Percentiles rank a stretch among this genome's conserved stretches.
Evolutionary conservation across 2,797 vertebrate species (phyloP).

Genomic region (Chelidonichthys spinosus): DNA sequence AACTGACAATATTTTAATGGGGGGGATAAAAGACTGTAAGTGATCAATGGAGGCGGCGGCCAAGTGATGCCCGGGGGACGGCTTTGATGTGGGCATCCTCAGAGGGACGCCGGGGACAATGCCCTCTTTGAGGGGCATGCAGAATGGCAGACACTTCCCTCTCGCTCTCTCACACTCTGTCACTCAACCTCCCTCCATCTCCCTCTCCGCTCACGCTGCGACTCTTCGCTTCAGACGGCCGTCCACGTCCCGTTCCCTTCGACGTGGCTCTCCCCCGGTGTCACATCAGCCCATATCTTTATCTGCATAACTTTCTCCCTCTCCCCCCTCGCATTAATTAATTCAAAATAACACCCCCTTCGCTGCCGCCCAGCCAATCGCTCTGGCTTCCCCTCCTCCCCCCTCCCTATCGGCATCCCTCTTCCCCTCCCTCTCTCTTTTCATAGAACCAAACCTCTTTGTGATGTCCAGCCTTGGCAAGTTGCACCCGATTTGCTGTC

Average conservation of each 20-base stretch:
- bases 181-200: slow-evolving; percentile 51
- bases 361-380: slow-evolving; percentile 69
- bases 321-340: slow-evolving; percentile 79
- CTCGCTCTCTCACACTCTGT: slow-evolving; percentile 64
- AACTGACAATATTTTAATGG: slow-evolving; percentile 89
- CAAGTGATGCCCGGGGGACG: slow-evolving; percentile 84
- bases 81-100: slow-evolving; percentile 88
- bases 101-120: slow-evolving; percentile 85
- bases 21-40: slow-evolving; percentile 87
- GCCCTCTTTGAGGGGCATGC: slow-evolving; percentile 84
- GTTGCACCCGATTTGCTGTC: slow-evolving; percentile 86
- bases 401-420: slow-evolving; percentile 57
- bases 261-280: slow-evolving; percentile 46
- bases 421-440: slow-evolving; percentile 77
- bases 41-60: slow-evolving; percentile 88
- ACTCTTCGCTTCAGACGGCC: slow-evolving; percentile 45
- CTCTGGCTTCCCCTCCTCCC: slow-evolving; percentile 38
- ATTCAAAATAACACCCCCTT: slow-evolving; percentile 82
- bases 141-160: slow-evolving; percentile 83
- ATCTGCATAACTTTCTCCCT: slow-evolving; percentile 71
- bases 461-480: slow-evolving; percentile 87
- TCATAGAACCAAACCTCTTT: slow-evolving; percentile 85
- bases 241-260: slow-evolving; percentile 45
- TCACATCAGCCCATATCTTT: slow-evolving; percentile 72
- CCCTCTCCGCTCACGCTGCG: slow-evolving; percentile 38